Evolutionary conservation across 92 coral and sea anemone genomes (phyloP), one percentile per base, ranked within the genome.

Genomic region (Diadumene lineata): DNA sequence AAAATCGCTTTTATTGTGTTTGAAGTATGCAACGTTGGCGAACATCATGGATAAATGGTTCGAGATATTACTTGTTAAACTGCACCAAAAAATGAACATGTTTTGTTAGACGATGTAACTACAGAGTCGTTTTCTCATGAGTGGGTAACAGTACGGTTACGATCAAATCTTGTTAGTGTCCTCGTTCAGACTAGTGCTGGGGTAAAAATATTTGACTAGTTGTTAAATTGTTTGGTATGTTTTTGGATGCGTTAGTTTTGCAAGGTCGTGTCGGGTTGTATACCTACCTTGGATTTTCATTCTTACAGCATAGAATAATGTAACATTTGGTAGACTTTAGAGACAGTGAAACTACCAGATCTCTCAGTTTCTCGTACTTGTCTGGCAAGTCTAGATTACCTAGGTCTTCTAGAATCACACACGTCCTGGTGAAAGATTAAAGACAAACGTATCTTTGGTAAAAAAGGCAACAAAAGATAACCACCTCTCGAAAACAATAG

Each of bases 311-410:
- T n/a, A 92, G 77, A 34, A 94, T 86, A 27, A 94, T 78, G 60
- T 70, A 84, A 79, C 98, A 94, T 60, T 55, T 81, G 43, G 86
- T 82, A 73, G 94, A 86, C 73, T 94, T 94, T 38, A 94, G 86
- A 2, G 96, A 88, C 57, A 90, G 33, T 15, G 97, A 76, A 30
- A 92, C 72, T 60, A 92, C 84, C 32, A 78, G 50, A 73, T 94
- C 90, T 70, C 88, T 92, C 29, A 90, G 64, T 60, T 64, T 66
- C 43, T 88, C 92, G 53, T 79, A 88, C 74, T 85, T 79, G 57
- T 70, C 81, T 43, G 78, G 83, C 28, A 56, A 75, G 27, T 62
- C 70, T 34, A 92, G 72, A 19, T 73, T 67, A 44, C 26, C n/a
- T 0, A 90, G 70, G 53, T 87, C 73, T 31, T 78, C 86, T 10